Base-by-base conservation (phyloP, 2,888 invertebrate species). In the Agriopis leucophaearia region DNA sequence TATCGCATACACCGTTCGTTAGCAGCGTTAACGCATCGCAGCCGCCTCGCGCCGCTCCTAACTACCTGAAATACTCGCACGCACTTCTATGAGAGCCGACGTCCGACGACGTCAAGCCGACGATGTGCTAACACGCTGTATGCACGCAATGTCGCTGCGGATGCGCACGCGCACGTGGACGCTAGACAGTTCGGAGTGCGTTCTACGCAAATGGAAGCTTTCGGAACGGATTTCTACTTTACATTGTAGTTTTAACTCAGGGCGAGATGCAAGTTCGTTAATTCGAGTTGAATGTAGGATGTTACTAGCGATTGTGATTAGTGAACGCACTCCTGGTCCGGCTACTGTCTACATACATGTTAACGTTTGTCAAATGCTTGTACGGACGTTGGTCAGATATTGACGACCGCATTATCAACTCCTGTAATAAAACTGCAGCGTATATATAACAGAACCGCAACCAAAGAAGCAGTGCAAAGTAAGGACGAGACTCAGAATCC, bases 61-160 rank as follows among this genome's bases (percentile, higher is more conserved):
- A 88, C 88, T 88, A 85, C 87, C 90, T 89, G 91, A 89, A 89
- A 89, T 83, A 88, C 90, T 90, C 86, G 88, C 87, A 88, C 90
- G 91, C 86, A 86, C 88, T 86, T 82, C 82, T 80, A 79, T 77
- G 81, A 83, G 78, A 79, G 83, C 80, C 80, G 82, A 82, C 85
- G 87, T 80, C 82, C 81, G 85, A 79, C 78, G 82, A 79, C 83
- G 83, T 78, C 75, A 78, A 27, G 10, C 9, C 10, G 15, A 4
- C 15, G 15, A 8, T 8, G 35, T 35, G 6, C 3, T 7, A 18
- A 44, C 12, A 7, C 35, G 51, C 35, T 51, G 35, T n/a, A n/a
- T n/a, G 51, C 35, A n/a, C 51, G 50, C 50, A 13, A 9, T 36
- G 52, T 12, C 35, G 52, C 36, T 8, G 36, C 8, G 38, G 13